Evolutionary conservation across 1,140 invertebrate species (phyloP), one percentile per base, ranked within the genome.

Genomic region (Ceratina calcarata): DNA sequence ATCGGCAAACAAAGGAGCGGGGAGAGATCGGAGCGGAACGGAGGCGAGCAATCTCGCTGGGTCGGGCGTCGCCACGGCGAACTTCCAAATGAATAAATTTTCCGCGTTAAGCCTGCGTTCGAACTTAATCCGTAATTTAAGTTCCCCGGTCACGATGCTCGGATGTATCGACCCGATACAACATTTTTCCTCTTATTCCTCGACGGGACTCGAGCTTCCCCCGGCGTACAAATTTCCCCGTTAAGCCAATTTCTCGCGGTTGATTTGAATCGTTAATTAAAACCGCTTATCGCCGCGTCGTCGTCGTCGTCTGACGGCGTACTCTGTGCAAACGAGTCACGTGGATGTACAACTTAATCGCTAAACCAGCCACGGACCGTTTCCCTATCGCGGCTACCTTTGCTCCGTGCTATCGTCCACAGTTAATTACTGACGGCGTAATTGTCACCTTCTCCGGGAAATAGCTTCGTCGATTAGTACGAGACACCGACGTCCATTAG

Each of bases 221-320:
- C n/a, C n/a, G n/a, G n/a, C n/a, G n/a, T 37, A 51, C n/a, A 67
- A 84, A 84, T 84, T 66, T 53, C 76, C 53, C 16, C 66, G 18
- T 24, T 51, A 6, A 57, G 51, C 76, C 76, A 82, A 84, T 87
- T 81, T 80, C 79, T 78, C 81, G 81, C 72, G 70, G 69, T 81
- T 71, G 74, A 86, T 86, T 78, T 64, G 76, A 87, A 88, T 82
- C 77, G 78, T 88, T 86, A 82, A 88, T 83, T 87, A 81, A 67
- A 78, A 82, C 66, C 65, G 86, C 81, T 88, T 88, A 87, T 87
- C 85, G 67, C 49, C 58, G 51, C 66, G 65, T 18, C 70, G 45
- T n/a, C 77, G 77, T 37, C 71, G 60, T 73, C 67, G 77, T 60
- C 57, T 22, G 16, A 22, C 49, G 60, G 69, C 27, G 58, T 58